phyloP scores from a whole-genome alignment of 2,888 invertebrate genomes.

The Andrena bucephala region DNA sequence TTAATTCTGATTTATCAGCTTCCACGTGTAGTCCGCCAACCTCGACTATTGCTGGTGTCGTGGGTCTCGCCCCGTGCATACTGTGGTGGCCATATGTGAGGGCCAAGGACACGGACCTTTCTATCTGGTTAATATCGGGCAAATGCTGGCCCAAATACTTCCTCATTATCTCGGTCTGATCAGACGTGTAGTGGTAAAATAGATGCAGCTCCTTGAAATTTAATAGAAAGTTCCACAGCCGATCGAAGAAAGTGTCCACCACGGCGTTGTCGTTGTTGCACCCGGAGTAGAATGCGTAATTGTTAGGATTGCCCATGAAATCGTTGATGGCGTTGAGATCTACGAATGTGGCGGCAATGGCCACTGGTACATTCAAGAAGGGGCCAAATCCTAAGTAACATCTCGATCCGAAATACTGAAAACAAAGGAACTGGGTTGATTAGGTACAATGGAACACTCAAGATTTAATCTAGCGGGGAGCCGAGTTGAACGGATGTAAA shows the following conservation, averaged over 20 bases:
- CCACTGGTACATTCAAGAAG: not conserved
- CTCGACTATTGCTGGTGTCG: not conserved
- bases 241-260: not conserved
- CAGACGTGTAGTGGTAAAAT: not conserved
- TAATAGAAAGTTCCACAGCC: not conserved
- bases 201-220: not conserved
- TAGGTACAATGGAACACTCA: no score
- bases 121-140: not conserved
- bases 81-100: not conserved
- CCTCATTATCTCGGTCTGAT: not conserved
- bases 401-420: not conserved
- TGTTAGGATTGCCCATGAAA: not conserved
- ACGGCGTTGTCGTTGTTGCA: not conserved
- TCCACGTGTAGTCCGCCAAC: not conserved
- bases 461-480: no score
- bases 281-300: not conserved
- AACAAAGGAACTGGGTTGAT: no score
- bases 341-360: not conserved
- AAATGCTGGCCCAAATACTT: constrained; percentile 1
- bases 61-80: not conserved
- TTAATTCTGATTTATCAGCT: not conserved
- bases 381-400: not conserved
- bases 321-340: not conserved
- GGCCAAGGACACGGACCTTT: not conserved
- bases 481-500: no score